These are phyloP conservation scores for Ceratina calcarata DNA, from an alignment of 1,140 invertebrate species.

Conservation along the genomic window DNA sequence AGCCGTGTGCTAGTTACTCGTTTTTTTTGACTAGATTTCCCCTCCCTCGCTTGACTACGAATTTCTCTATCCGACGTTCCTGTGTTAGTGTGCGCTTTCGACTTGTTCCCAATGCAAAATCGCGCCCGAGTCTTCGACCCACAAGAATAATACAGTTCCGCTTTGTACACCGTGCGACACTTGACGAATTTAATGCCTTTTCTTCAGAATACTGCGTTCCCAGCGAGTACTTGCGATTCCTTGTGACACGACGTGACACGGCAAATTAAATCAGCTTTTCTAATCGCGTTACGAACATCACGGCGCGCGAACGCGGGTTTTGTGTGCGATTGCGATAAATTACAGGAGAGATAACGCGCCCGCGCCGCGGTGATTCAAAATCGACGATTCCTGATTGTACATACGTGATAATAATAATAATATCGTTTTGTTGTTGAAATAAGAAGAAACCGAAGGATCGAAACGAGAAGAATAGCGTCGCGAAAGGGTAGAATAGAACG, in stretches of 20 bases:
- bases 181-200: conserved; percentile 22
- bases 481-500: neutral
- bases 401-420: neutral
- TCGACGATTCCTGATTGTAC: neutral
- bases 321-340: conserved; percentile 38
- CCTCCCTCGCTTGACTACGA: neutral
- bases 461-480: conserved; percentile 36
- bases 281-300: too few species aligned
- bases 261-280: too few species aligned
- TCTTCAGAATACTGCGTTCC: conserved; percentile 13
- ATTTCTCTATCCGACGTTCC: conserved; percentile 24
- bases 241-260: too few species aligned
- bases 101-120: conserved; percentile 46
- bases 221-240: neutral
- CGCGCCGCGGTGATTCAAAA: neutral
- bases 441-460: conserved; percentile 6
- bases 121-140: conserved; percentile 31
- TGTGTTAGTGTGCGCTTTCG: conserved; percentile 49
- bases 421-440: neutral
- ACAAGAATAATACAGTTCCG: neutral
- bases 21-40: conserved; percentile 59
- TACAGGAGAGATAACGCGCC: conserved; percentile 3
- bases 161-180: conserved; percentile 6
- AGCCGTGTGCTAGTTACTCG: conserved; percentile 1
- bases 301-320: neutral